Base-by-base conservation (phyloP, 2,888 invertebrate species). In the Ochlodes sylvanus region DNA sequence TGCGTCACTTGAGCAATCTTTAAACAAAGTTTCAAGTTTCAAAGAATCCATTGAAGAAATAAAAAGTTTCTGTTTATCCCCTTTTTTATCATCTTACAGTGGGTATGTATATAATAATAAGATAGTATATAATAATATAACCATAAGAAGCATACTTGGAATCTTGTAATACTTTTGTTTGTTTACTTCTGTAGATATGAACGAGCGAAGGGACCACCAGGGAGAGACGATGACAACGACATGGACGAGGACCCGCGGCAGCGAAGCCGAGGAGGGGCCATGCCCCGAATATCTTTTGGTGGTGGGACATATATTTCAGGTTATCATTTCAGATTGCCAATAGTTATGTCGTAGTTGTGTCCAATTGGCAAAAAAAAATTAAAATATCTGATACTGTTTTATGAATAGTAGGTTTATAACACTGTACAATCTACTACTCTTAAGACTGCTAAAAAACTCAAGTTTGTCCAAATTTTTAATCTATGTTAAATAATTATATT, bases 141-240 rank as follows among this genome's bases (percentile, higher is more conserved):
- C n/a, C n/a, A n/a, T n/a, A 27, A 27, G 5, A 27, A 4, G 27
- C 27, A 27, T 27, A 27, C 19, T 7, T 42, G 14, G 41, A 42
- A 41, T 56, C 6, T 42, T n/a, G 38, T 38, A 38, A 10, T 21
- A 27, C 0, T 12, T 27, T 9, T 27, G 3, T 50, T 50, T n/a
- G 14, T 60, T 32, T 54, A 38, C 12, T 2, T 19, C 27, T 96
- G 96, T 82, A 96, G 98, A 81, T 99, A 98, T 94, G 99, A 99
- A 88, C 96, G 97, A 82, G 96, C 98, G 12, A 97, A 96, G 85
- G 93, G 96, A 63, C 98, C 97, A 78, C 95, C 98, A 32, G 98
- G 98, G 5, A 97, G 98, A 81, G 98, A 98, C 84, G 97, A 96
- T 9, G 97, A 98, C 79, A 94, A 95, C 76, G 97, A 97, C 70